These are phyloP conservation scores for Calameuta pallipes DNA, from an alignment of 2,888 invertebrate species.

Conservation along the genomic window DNA sequence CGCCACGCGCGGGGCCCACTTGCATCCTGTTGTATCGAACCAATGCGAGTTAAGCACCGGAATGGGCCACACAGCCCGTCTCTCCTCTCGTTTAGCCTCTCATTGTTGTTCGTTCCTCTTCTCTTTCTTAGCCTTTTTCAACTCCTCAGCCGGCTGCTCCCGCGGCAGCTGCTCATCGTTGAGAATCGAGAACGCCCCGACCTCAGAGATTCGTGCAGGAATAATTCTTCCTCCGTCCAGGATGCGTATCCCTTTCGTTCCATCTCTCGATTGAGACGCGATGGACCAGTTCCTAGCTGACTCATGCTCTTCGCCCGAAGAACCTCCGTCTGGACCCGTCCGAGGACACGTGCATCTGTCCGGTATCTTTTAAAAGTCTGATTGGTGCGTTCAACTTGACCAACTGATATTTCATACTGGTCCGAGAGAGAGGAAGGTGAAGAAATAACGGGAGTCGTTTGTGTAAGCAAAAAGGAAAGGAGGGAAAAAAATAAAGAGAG, in stretches of 20 bases:
- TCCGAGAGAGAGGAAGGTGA: not conserved
- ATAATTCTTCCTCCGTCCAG: not conserved
- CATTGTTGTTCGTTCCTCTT: conserved; percentile 17
- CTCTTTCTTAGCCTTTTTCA: conserved; percentile 27
- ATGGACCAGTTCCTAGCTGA: not conserved
- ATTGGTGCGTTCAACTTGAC: not conserved
- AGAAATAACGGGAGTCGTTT: not conserved
- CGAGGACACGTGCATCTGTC: not conserved
- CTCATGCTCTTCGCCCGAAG: not conserved
- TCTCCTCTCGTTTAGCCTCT: not conserved
- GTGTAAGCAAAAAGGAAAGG: not conserved
- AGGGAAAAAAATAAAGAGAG: not conserved
- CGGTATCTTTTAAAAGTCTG: not conserved
- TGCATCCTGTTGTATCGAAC: conserved; percentile 10
- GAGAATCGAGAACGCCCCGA: not conserved
- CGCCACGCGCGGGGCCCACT: conserved; percentile 22
- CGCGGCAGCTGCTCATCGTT: not conserved
- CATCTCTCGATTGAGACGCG: not conserved
- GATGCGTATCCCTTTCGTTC: not conserved
- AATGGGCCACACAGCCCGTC: not conserved
- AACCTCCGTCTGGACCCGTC: not conserved
- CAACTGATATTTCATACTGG: not conserved
- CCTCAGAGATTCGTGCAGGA: not conserved
- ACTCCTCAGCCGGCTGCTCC: conserved; percentile 20
- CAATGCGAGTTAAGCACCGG: not conserved